Evolutionary conservation across 2,888 invertebrate species (phyloP).

Genomic region (Pachydiplax longipennis): DNA sequence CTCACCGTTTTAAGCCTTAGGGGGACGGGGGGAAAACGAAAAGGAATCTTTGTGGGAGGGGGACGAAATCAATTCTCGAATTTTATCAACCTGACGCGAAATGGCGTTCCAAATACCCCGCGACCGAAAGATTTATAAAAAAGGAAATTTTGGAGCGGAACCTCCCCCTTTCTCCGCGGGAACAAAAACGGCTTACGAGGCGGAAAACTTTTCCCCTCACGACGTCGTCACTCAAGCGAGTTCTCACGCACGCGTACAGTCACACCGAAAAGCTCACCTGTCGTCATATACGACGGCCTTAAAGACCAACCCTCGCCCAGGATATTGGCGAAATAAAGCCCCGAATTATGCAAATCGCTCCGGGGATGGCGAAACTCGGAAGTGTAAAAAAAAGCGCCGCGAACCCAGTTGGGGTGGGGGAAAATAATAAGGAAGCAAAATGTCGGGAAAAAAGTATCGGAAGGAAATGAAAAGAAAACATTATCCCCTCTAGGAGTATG

Average conservation of each 20-base stretch:
- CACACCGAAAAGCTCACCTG: neutral
- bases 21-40: neutral
- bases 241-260: neutral
- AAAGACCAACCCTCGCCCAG: neutral
- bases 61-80: neutral
- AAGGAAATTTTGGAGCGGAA: neutral
- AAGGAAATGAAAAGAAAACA: neutral
- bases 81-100: neutral
- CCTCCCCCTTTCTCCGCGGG: neutral
- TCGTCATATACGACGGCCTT: neutral
- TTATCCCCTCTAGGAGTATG: neutral
- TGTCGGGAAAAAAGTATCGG: neutral
- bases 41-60: neutral
- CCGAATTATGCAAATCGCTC: constrained; percentile 30
- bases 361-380: neutral
- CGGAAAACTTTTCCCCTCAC: neutral
- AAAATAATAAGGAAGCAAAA: too few species aligned
- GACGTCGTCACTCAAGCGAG: neutral
- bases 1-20: neutral
- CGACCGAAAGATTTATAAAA: neutral
- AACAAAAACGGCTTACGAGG: neutral
- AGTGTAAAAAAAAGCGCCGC: too few species aligned
- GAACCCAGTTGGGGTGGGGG: too few species aligned
- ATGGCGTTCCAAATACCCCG: neutral
- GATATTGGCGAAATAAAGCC: constrained; percentile 31